Evolutionary conservation across 2,888 invertebrate species (phyloP).

Genomic region (Dinocampus coccinellae): DNA sequence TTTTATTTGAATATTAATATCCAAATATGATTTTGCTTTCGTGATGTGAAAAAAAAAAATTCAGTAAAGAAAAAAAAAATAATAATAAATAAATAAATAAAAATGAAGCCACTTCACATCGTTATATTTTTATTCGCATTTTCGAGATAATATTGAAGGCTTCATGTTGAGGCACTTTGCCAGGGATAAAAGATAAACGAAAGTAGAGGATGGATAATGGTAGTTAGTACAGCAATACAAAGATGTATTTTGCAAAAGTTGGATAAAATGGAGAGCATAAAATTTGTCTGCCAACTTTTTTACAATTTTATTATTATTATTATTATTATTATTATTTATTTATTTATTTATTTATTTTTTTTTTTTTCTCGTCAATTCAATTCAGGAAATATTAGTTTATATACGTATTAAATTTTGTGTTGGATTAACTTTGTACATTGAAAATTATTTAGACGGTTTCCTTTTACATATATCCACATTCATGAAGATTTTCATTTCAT

Average conservation of each 20-base stretch:
- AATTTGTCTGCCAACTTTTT: slow-evolving; percentile 27
- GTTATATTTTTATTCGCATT: slow-evolving; percentile 16
- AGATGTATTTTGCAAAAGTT: slow-evolving; percentile 22
- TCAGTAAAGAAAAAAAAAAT: neutral
- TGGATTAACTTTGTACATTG: neutral
- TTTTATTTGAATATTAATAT: slow-evolving; percentile 18
- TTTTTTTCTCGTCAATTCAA: slow-evolving; percentile 8
- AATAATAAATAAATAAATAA: neutral
- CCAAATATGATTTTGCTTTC: slow-evolving; percentile 16
- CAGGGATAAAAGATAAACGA: slow-evolving; percentile 26
- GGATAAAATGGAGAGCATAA: slow-evolving; percentile 9
- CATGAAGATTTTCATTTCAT: neutral
- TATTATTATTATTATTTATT: too few species aligned
- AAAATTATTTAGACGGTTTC: neutral
- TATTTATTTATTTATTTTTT: neutral
- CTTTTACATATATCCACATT: neutral
- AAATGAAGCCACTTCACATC: neutral
- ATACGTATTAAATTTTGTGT: slow-evolving; percentile 23
- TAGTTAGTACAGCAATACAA: neutral
- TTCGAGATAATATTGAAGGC: slow-evolving; percentile 27
- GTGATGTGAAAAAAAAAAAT: neutral
- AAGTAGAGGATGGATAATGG: neutral
- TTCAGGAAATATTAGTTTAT: slow-evolving; percentile 14
- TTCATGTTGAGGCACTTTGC: slow-evolving; percentile 27
- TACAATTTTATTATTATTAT: too few species aligned